These are phyloP conservation scores for Napeogenes sylphis DNA, from an alignment of 2,888 invertebrate species.

Conservation along the genomic window DNA sequence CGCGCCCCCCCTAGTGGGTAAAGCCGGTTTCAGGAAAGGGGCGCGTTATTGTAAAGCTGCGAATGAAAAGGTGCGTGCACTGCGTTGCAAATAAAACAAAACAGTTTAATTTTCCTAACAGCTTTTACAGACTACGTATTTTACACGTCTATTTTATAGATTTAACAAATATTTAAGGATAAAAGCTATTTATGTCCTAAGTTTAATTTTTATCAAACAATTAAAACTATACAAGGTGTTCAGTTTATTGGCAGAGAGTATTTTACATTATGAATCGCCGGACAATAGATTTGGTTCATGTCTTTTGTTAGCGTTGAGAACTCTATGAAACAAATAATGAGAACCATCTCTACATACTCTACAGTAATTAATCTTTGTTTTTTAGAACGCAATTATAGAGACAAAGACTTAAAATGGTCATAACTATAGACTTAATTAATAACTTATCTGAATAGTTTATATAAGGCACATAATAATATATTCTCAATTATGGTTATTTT, in stretches of 20 bases:
- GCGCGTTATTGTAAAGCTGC: slow-evolving; percentile 65
- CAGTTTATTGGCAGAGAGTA: slow-evolving; percentile 32
- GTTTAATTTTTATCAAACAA: not conserved
- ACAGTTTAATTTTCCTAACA: slow-evolving; percentile 9
- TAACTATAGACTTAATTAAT: too few relatives aligned
- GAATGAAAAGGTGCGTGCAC: slow-evolving; percentile 56
- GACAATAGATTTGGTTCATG: slow-evolving; percentile 57
- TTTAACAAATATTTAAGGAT: too few relatives aligned
- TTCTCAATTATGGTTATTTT: too few relatives aligned
- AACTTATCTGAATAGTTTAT: too few relatives aligned
- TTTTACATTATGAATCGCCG: slow-evolving; percentile 60
- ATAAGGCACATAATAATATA: too few relatives aligned
- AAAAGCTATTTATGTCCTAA: too few relatives aligned
- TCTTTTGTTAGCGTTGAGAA: slow-evolving; percentile 54
- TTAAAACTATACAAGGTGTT: not conserved
- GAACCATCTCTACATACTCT: slow-evolving; percentile 1
- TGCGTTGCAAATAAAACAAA: slow-evolving; percentile 15
- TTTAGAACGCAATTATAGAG: too few relatives aligned
- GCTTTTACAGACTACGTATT: not conserved
- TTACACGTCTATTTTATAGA: not conserved
- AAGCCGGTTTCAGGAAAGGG: slow-evolving; percentile 66
- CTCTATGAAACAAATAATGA: slow-evolving; percentile 34
- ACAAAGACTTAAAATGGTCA: too few relatives aligned
- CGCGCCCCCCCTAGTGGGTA: slow-evolving; percentile 52
- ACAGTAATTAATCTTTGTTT: slow-evolving; percentile 10